phyloP scores from a whole-genome alignment of 2,113 vertebrate species.

The Aegithalos caudatus region DNA sequence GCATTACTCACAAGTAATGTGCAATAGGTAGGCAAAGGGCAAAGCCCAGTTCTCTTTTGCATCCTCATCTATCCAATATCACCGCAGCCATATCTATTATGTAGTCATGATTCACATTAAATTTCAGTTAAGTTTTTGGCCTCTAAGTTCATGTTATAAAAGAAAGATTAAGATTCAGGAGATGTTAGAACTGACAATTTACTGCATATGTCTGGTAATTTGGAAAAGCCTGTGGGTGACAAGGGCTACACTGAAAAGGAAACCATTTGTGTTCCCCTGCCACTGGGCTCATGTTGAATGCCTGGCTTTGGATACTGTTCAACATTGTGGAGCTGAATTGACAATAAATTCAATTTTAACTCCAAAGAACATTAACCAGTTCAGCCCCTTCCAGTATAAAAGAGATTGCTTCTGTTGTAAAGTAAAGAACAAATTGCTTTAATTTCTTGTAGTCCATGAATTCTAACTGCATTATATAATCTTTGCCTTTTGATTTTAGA shows the following conservation, averaged over 20 bases:
- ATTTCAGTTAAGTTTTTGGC: neutral
- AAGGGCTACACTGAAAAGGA: neutral
- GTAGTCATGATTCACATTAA: neutral
- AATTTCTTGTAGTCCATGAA: neutral
- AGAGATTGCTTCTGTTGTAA: neutral
- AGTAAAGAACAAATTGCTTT: neutral
- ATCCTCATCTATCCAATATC: neutral
- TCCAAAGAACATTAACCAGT: neutral
- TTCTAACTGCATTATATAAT: neutral
- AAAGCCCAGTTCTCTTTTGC: neutral
- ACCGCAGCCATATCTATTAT: neutral
- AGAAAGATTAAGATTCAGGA: neutral
- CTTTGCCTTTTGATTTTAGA: neutral
- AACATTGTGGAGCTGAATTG: neutral
- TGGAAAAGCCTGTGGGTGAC: neutral
- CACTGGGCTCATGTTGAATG: fast-evolving
- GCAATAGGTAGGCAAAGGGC: neutral
- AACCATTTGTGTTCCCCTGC: neutral
- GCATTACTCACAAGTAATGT: neutral
- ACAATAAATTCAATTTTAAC: neutral
- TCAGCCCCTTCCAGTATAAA: neutral
- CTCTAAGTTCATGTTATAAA: neutral
- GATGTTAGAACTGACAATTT: neutral
- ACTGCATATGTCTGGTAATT: neutral
- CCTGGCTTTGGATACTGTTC: neutral